phyloP scores from a whole-genome alignment of 2,113 vertebrate species.

The Platysternon megacephalum region DNA sequence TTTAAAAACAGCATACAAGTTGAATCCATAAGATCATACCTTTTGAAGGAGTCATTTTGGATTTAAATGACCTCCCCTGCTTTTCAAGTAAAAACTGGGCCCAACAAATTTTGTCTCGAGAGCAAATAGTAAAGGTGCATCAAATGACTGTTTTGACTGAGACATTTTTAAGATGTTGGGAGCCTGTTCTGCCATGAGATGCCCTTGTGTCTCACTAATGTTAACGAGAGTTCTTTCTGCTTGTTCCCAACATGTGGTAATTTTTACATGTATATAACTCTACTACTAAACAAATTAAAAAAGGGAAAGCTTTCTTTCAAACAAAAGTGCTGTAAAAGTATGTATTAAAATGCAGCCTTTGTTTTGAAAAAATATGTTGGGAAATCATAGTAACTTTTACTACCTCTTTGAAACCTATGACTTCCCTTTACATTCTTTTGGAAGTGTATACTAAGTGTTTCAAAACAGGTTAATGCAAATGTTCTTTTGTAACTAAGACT shows the following conservation, averaged over 20 bases:
- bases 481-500: not conserved
- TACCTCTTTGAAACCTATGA: not conserved
- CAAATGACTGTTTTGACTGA: not conserved
- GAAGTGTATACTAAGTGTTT: not conserved
- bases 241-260: not conserved
- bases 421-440: conserved; percentile 22
- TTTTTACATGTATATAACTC: not conserved
- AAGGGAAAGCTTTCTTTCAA: not conserved
- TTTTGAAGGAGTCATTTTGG: not conserved
- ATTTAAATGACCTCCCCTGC: not conserved
- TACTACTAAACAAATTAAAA: not conserved
- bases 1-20: not conserved
- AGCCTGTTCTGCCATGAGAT: not conserved
- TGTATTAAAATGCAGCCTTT: not conserved
- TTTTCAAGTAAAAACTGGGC: not conserved
- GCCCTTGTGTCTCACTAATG: not conserved
- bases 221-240: not conserved
- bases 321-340: not conserved
- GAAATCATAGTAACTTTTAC: not conserved
- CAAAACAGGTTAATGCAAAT: not conserved
- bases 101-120: not conserved
- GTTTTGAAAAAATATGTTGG: not conserved
- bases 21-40: not conserved
- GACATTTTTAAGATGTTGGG: not conserved
- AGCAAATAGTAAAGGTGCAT: not conserved